phyloP scores from a whole-genome alignment of 2,888 invertebrate genomes.

The Masnerella sp. region DNA sequence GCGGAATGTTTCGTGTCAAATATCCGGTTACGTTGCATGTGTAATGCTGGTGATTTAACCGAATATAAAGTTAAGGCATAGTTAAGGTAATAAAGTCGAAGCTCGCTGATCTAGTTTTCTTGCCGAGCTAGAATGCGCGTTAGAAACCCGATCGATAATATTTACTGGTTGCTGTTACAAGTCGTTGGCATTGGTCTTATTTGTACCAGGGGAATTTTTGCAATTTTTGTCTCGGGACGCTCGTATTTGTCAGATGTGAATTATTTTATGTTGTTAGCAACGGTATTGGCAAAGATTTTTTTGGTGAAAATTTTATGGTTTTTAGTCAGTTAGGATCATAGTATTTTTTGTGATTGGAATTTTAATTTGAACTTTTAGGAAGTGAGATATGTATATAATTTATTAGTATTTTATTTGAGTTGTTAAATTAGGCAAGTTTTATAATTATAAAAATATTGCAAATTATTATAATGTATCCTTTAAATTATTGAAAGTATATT shows the following conservation, averaged over 20 bases:
- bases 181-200: slow-evolving; percentile 43
- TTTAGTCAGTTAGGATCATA: too few species aligned
- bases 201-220: slow-evolving; percentile 14
- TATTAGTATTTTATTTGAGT: too few species aligned
- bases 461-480: too few species aligned
- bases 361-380: too few species aligned
- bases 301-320: too few species aligned
- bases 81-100: slow-evolving; percentile 34
- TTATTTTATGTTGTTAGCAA: neutral
- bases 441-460: too few species aligned
- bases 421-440: too few species aligned
- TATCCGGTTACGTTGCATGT: slow-evolving; percentile 25
- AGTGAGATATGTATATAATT: too few species aligned
- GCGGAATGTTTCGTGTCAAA: neutral
- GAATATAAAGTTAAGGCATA: slow-evolving; percentile 24
- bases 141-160: slow-evolving; percentile 49
- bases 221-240: slow-evolving; percentile 1
- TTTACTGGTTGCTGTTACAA: slow-evolving; percentile 43
- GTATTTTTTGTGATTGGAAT: too few species aligned
- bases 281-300: too few species aligned
- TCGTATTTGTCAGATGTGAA: neutral
- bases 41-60: slow-evolving; percentile 20
- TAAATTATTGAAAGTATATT: too few species aligned
- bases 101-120: slow-evolving; percentile 51
- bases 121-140: slow-evolving; percentile 33